These are phyloP conservation scores for Trididemnum clinides DNA, from an alignment of 23 tunicate species.

Conservation along the genomic window DNA sequence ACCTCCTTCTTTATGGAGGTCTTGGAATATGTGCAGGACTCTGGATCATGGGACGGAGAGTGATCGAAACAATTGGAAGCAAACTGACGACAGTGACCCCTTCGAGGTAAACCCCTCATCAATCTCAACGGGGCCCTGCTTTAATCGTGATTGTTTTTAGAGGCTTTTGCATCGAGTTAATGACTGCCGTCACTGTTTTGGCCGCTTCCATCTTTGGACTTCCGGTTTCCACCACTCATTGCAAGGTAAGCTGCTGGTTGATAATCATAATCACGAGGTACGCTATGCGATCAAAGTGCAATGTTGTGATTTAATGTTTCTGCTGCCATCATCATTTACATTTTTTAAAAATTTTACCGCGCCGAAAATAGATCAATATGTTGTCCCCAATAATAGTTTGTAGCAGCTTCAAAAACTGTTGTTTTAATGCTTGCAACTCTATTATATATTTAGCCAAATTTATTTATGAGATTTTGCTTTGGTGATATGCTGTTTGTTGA, in stretches of 20 bases:
- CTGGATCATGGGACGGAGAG: slow-evolving; percentile 92
- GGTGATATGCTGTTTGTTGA: too few species aligned
- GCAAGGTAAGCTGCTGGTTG: slow-evolving; percentile 99
- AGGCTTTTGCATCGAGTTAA: slow-evolving; percentile 95
- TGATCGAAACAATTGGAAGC: slow-evolving; percentile 93
- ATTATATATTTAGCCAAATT: too few species aligned
- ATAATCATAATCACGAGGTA: too few species aligned
- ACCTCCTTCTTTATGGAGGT: slow-evolving; percentile 86
- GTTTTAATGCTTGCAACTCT: too few species aligned
- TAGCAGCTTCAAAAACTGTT: too few species aligned
- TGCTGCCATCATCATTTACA: too few species aligned
- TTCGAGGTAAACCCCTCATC: slow-evolving; percentile 59
- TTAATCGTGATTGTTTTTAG: slow-evolving; percentile 32
- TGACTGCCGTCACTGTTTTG: slow-evolving; percentile 95
- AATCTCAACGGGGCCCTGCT: background rate
- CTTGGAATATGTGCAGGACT: slow-evolving; percentile 85
- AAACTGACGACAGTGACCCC: slow-evolving; percentile 95
- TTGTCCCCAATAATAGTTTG: too few species aligned
- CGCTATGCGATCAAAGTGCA: too few species aligned
- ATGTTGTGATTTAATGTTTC: too few species aligned
- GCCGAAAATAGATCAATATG: too few species aligned
- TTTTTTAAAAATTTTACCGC: too few species aligned
- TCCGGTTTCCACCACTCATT: slow-evolving; percentile 98
- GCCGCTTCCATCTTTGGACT: slow-evolving; percentile 88
- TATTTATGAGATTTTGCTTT: too few species aligned